These are phyloP conservation scores for Phortica okadai DNA, from an alignment of 2,888 invertebrate species.

Conservation along the genomic window DNA sequence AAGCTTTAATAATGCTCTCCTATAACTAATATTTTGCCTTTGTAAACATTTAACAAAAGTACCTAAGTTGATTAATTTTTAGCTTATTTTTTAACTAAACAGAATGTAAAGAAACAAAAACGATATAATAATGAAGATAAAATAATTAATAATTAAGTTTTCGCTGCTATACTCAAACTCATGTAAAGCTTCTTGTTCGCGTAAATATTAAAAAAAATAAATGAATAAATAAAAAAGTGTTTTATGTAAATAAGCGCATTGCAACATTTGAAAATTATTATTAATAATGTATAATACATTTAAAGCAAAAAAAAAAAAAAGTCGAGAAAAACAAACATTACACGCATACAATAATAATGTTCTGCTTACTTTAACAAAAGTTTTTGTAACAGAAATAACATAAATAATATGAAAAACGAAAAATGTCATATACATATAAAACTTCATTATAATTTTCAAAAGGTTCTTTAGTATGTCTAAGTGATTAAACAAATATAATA, in stretches of 20 bases:
- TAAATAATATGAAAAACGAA: slow-evolving; percentile 34
- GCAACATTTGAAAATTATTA: slow-evolving; percentile 39
- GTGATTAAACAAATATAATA: slow-evolving; percentile 15
- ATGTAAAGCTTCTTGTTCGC: background rate
- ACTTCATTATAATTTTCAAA: slow-evolving; percentile 21
- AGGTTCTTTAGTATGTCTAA: slow-evolving; percentile 55
- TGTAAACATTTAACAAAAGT: background rate
- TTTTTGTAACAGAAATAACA: slow-evolving; percentile 41
- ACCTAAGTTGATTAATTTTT: slow-evolving; percentile 23
- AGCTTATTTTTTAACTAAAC: background rate
- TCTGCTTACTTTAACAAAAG: slow-evolving; percentile 24
- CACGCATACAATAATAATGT: slow-evolving; percentile 28
- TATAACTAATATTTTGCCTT: slow-evolving; percentile 18
- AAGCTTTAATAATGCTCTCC: slow-evolving; percentile 1
- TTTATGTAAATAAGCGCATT: slow-evolving; percentile 52
- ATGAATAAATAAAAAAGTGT: slow-evolving; percentile 33
- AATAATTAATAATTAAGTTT: background rate
- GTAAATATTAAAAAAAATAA: slow-evolving; percentile 7
- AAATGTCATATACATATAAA: slow-evolving; percentile 28
- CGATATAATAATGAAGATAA: background rate
- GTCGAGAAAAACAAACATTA: background rate
- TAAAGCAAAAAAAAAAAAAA: background rate
- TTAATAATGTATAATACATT: slow-evolving; percentile 10
- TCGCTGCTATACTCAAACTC: background rate
- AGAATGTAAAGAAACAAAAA: background rate